Percentiles rank a stretch among this genome's conserved stretches.
phyloP scores from a whole-genome alignment of 2,113 vertebrate genomes.

The Eidolon helvum region DNA sequence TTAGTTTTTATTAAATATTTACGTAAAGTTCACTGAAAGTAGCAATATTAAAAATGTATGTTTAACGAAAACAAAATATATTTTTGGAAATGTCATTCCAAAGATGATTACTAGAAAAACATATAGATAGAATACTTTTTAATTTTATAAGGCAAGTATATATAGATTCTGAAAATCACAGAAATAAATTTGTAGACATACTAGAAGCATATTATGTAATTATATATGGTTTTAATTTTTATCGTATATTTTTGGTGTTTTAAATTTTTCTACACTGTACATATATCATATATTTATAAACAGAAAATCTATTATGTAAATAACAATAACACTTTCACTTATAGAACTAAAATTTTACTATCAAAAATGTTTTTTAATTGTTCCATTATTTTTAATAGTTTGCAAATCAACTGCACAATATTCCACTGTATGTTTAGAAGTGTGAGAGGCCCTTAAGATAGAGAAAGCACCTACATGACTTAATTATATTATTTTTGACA shows the following conservation, averaged over 20 bases:
- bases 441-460: neutral
- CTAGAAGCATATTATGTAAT: neutral
- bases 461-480: neutral
- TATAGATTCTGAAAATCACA: neutral
- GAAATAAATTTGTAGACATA: neutral
- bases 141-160: neutral
- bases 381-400: neutral
- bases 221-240: neutral
- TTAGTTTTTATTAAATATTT: neutral
- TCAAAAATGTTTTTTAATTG: neutral
- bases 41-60: neutral
- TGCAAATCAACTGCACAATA: neutral
- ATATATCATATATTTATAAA: neutral
- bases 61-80: neutral
- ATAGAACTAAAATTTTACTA: neutral
- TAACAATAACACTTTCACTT: neutral
- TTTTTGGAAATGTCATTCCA: neutral
- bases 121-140: neutral
- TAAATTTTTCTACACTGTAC: neutral
- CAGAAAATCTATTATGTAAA: neutral
- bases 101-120: neutral
- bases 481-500: neutral
- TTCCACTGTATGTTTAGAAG: neutral
- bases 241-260: neutral
- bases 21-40: neutral